Evolutionary conservation across 2,888 invertebrate genomes (phyloP), one percentile per base, ranked within the genome.

Genomic region (Sphaerophoria rueppellii): DNA sequence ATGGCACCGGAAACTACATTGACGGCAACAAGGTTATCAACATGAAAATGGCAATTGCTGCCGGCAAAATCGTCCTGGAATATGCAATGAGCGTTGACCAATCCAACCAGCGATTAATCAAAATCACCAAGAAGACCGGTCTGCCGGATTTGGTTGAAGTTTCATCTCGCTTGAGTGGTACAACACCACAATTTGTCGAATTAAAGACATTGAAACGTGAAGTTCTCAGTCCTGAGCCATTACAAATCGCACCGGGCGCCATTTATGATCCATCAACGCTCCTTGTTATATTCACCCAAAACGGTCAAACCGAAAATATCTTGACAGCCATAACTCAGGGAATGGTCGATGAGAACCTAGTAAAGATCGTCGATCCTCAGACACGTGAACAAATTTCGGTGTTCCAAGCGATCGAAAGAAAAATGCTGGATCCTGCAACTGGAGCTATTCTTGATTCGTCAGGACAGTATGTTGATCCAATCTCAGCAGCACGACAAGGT

Each of bases 191-290:
- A 14, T 93, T 93, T 86, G 90, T 94, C 7, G 92, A 93, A 87
- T 88, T 90, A 3, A 90, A 90, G 40, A 92, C 93, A 6, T 93
- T 93, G 58, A 91, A 92, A 52, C 89, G 90, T 3, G 90, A 91
- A 82, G 80, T 90, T 24, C 90, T 92, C 3, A 92, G 92, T 24
- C 92, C 94, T 87, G 95, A 96, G 90, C 96, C 96, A 0, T 92
- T 96, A 9, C 95, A 96, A 92, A 93, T 96, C 65, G 93, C 93
- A 37, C 94, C 95, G 0, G 96, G 95, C 6, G 93, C 96, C 4
- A 95, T 96, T 86, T 96, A 95, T 90, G 96, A 97, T 91, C 96
- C 97, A 0, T 93, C 95, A 1, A 95, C 95, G 11, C 95, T 95
- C 3, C 91, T 95, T 79, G 94, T 97, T 11, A 95, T 96, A 88